Evolutionary conservation across 2,888 invertebrate genomes (phyloP).

Genomic region (Bedellia somnulentella): DNA sequence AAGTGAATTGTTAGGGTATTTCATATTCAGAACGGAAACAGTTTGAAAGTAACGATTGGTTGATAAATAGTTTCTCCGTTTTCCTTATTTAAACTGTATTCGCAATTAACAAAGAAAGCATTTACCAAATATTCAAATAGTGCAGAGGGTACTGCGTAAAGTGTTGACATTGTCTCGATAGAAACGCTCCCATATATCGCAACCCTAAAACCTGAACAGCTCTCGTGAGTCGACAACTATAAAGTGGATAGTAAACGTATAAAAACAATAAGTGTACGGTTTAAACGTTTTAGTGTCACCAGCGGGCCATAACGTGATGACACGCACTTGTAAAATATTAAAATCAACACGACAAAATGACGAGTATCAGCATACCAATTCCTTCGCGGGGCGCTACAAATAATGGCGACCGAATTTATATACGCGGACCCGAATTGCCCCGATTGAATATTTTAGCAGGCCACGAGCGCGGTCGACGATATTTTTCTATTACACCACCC

Average conservation of each 20-base stretch:
- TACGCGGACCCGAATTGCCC: constrained; percentile 55
- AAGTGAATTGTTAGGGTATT: too few species aligned
- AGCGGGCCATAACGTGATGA: constrained; percentile 57
- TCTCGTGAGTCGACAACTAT: constrained; percentile 43
- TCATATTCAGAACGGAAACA: too few species aligned
- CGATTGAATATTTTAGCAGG: constrained; percentile 61
- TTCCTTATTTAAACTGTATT: too few species aligned
- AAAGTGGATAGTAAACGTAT: constrained; percentile 57
- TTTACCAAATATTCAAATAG: too few species aligned
- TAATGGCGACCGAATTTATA: constrained; percentile 54
- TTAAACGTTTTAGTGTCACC: constrained; percentile 60
- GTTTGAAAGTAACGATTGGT: too few species aligned
- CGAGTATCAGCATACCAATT: constrained; percentile 56
- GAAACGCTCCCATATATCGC: too few species aligned
- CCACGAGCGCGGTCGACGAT: constrained; percentile 53
- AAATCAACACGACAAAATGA: constrained; percentile 44
- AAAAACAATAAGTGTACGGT: constrained; percentile 57
- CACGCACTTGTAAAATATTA: constrained; percentile 60
- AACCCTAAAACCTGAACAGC: constrained; percentile 35
- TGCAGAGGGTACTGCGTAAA: too few species aligned
- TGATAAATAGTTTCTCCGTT: too few species aligned
- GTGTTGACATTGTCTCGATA: too few species aligned
- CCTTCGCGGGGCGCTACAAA: constrained; percentile 56
- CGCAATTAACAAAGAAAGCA: too few species aligned
- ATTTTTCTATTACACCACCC: constrained; percentile 56